Percentiles rank a stretch among this genome's conserved stretches.
These are phyloP conservation scores for Drosophila varians DNA, from an alignment of 1,140 invertebrate genomes.

Conservation along the genomic window DNA sequence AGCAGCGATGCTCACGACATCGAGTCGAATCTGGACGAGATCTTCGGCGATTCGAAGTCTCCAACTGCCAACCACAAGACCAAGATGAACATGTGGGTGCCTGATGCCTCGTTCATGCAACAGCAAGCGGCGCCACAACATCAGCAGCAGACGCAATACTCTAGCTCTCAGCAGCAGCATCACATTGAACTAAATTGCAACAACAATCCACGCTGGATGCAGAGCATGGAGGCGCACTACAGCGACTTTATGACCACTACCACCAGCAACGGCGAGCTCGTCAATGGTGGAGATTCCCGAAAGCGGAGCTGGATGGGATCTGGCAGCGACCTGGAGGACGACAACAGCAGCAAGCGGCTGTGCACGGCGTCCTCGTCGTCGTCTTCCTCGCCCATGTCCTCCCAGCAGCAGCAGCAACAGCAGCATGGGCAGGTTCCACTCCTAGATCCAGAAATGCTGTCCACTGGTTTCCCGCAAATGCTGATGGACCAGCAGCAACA, in stretches of 20 bases:
- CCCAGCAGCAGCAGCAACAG: conserved; percentile 54
- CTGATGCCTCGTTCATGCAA: conserved; percentile 53
- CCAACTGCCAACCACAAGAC: conserved; percentile 54
- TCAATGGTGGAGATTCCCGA: conserved; percentile 55
- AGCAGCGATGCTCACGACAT: conserved; percentile 71
- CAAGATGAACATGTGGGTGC: conserved; percentile 69
- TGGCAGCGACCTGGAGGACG: conserved; percentile 69
- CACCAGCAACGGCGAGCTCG: conserved; percentile 47
- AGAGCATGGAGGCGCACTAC: conserved; percentile 79
- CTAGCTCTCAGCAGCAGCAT: conserved; percentile 52
- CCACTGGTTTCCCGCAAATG: conserved; percentile 58
- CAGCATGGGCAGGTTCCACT: conserved; percentile 49
- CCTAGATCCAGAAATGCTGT: conserved; percentile 71
- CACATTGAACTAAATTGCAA: conserved; percentile 77
- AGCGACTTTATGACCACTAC: conserved; percentile 63
- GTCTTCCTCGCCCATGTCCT: conserved; percentile 62
- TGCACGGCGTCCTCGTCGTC: conserved; percentile 71
- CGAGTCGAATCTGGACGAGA: conserved; percentile 78
- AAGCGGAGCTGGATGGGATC: conserved; percentile 81
- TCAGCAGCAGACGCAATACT: conserved; percentile 39
- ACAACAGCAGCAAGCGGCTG: conserved; percentile 68
- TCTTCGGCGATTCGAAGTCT: conserved; percentile 79
- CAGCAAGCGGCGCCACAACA: conserved; percentile 43
- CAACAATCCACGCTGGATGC: conserved; percentile 80
- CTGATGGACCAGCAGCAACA: conserved; percentile 70